Evolutionary conservation across 1,140 invertebrate genomes (phyloP).

Genomic region (Conus betulinus): DNA sequence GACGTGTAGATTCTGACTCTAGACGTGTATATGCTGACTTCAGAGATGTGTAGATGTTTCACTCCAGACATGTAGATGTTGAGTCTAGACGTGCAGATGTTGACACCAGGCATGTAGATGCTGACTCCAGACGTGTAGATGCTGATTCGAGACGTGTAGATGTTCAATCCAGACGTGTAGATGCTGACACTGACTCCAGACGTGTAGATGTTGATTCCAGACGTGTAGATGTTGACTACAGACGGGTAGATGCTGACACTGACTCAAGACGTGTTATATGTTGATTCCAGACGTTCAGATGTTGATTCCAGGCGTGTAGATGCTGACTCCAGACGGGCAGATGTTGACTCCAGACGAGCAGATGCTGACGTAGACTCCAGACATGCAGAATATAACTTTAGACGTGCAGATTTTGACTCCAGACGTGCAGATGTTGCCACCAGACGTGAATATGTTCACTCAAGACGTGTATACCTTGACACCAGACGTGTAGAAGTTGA

Average conservation of each 20-base stretch:
- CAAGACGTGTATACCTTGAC: neutral
- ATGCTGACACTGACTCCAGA: neutral
- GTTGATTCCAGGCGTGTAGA: neutral
- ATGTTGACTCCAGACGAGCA: neutral
- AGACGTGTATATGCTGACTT: neutral
- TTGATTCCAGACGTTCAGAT: neutral
- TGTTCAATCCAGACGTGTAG: neutral
- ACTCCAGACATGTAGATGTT: neutral
- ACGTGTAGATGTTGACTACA: neutral
- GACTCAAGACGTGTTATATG: neutral
- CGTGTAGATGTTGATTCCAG: neutral
- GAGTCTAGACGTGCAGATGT: neutral
- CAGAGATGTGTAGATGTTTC: neutral
- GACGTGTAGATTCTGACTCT: slow-evolving; percentile 1
- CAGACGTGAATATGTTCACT: neutral
- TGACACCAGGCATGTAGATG: neutral
- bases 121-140: neutral
- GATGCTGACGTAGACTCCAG: neutral
- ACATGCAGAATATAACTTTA: neutral
- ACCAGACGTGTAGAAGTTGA: neutral
- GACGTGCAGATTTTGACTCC: neutral
- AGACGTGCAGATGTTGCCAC: neutral
- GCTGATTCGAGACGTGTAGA: neutral
- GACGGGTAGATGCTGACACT: neutral
- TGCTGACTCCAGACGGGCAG: neutral